Evolutionary conservation across 2,888 invertebrate genomes (phyloP).

Genomic region (Diogma glabrata): DNA sequence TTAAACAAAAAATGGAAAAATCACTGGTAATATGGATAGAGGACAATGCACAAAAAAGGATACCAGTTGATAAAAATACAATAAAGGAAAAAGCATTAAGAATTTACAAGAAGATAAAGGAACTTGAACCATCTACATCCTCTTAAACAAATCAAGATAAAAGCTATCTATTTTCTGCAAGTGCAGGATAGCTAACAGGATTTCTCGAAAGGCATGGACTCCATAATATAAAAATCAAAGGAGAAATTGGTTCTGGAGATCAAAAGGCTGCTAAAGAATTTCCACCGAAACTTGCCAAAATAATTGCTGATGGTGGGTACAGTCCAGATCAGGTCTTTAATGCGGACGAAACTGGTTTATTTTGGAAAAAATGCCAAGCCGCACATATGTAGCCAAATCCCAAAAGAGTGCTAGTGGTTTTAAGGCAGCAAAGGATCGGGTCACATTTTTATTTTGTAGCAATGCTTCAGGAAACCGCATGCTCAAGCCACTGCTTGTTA

Average conservation of each 20-base stretch:
- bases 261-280: neutral
- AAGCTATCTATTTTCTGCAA: neutral
- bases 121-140: neutral
- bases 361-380: too few relatives aligned
- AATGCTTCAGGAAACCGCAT: neutral
- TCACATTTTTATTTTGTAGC: neutral
- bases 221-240: neutral
- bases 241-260: neutral
- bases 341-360: neutral
- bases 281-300: conserved; percentile 9
- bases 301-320: neutral
- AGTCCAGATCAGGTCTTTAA: conserved; percentile 18
- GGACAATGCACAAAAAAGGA: neutral
- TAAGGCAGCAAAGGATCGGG: neutral
- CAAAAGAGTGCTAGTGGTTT: neutral
- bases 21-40: neutral
- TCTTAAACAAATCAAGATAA: neutral
- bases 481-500: too few relatives aligned
- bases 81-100: neutral
- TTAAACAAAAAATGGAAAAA: neutral
- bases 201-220: neutral
- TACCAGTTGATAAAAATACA: neutral
- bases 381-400: too few relatives aligned
- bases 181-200: neutral
- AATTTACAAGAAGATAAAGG: neutral